phyloP scores from a whole-genome alignment of 2,888 invertebrate genomes.

The Lutraria lutraria region DNA sequence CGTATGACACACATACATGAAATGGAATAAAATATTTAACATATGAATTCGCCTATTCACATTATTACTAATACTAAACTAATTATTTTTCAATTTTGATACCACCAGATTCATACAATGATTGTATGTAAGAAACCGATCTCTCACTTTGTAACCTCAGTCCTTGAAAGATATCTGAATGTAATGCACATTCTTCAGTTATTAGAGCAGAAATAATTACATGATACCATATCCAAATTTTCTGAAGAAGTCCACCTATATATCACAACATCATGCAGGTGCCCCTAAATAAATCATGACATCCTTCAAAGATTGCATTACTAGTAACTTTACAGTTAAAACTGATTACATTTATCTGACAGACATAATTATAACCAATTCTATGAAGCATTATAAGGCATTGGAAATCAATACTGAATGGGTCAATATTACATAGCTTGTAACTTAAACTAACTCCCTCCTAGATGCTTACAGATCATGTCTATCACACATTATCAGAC shows the following conservation, averaged over 20 bases:
- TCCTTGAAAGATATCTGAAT: neutral
- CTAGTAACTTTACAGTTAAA: neutral
- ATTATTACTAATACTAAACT: neutral
- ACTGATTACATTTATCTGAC: neutral
- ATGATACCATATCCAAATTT: neutral
- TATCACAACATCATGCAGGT: neutral
- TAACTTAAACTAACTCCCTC: neutral
- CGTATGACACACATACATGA: neutral
- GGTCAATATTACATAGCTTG: neutral
- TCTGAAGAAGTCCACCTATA: neutral
- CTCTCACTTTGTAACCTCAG: too few species aligned
- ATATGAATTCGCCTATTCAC: neutral
- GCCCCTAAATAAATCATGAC: neutral
- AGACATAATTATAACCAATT: neutral
- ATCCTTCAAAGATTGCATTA: neutral
- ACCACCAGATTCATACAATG: neutral
- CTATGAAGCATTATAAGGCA: neutral
- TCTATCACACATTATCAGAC: neutral
- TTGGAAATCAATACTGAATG: slow-evolving; percentile 17
- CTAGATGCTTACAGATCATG: slow-evolving; percentile 2
- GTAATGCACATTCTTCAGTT: neutral
- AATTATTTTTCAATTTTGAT: too few species aligned
- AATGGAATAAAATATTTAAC: neutral
- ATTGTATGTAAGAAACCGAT: neutral
- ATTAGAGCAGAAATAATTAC: too few species aligned